These are phyloP conservation scores for Pelusios castaneus DNA, from an alignment of 2,113 vertebrate genomes.

Conservation along the genomic window DNA sequence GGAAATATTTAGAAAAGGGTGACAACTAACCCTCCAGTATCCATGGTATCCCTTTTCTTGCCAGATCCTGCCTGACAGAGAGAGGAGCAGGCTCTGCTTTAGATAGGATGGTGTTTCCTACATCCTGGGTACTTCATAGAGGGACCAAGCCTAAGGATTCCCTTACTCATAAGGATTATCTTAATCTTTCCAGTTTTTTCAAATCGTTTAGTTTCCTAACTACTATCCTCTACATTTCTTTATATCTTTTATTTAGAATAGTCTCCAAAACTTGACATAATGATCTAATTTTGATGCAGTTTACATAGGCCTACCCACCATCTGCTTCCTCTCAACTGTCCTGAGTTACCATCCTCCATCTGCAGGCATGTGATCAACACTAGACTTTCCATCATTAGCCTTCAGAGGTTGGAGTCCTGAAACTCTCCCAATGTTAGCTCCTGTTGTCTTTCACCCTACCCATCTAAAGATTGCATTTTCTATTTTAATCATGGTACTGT, in stretches of 20 bases:
- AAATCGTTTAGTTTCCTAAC: neutral
- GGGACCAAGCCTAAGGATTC: neutral
- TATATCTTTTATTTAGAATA: neutral
- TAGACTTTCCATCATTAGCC: neutral
- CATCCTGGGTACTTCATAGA: neutral
- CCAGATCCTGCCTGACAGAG: neutral
- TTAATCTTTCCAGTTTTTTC: neutral
- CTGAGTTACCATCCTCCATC: neutral
- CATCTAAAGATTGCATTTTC: neutral
- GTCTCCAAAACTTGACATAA: neutral
- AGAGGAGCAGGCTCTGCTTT: neutral
- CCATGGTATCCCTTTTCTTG: neutral
- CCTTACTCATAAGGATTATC: neutral
- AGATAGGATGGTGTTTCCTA: neutral
- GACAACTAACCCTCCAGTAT: neutral
- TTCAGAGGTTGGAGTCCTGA: neutral
- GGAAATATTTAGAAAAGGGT: neutral
- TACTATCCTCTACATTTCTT: fast-evolving
- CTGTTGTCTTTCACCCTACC: neutral
- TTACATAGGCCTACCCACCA: neutral
- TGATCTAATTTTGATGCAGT: neutral
- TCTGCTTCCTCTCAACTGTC: neutral
- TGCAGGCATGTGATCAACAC: neutral
- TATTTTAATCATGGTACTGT: neutral
- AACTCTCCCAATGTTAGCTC: neutral